These are phyloP conservation scores for Solenopsis invicta DNA, from an alignment of 1,140 invertebrate genomes.

Conservation along the genomic window DNA sequence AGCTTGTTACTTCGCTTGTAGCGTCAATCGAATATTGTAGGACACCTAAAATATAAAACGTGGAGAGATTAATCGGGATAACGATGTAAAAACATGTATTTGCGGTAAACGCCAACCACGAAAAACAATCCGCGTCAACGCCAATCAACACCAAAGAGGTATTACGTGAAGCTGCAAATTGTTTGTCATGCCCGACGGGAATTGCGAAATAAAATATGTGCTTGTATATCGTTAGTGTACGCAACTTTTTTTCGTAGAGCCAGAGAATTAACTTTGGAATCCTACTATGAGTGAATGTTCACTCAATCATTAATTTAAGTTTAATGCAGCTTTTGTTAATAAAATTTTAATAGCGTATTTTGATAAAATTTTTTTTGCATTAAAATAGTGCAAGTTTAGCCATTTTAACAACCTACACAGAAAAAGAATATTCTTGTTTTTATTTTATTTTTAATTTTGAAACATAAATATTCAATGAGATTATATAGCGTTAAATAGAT, in stretches of 20 bases:
- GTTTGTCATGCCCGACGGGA: not conserved
- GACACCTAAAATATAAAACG: not conserved
- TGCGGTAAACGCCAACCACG: not conserved
- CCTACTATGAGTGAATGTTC: no score
- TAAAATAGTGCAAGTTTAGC: no score
- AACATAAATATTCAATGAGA: no score
- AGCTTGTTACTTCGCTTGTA: not conserved
- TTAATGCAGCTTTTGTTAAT: no score
- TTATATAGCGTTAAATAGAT: no score
- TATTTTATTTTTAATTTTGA: no score
- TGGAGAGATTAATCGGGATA: not conserved
- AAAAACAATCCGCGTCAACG: conserved; percentile 13
- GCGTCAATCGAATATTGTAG: not conserved
- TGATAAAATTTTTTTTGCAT: no score
- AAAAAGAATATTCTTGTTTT: no score
- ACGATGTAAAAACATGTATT: not conserved
- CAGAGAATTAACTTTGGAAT: not conserved
- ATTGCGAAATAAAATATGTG: not conserved
- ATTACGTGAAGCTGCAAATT: conserved; percentile 7
- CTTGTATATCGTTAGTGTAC: not conserved
- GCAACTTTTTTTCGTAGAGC: not conserved
- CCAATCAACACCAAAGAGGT: not conserved
- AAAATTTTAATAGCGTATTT: no score
- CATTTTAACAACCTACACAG: no score
- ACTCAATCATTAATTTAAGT: no score